A percentile compares a stretch with the other conserved stretches of the same genome.
These are phyloP conservation scores for Tetragonula clypearis DNA, from an alignment of 1,140 invertebrate species.

Conservation along the genomic window DNA sequence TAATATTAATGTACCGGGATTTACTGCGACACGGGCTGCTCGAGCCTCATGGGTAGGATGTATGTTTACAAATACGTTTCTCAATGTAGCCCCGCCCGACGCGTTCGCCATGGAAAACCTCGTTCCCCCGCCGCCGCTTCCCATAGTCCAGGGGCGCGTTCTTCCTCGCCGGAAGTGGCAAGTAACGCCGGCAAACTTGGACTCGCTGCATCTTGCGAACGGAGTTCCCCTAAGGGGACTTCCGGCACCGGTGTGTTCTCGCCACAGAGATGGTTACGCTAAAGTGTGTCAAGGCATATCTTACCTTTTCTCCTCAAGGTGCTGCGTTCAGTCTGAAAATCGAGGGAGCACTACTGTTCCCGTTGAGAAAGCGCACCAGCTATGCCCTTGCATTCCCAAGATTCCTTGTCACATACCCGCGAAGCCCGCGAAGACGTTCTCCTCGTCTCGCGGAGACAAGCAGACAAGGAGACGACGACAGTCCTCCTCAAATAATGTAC, in stretches of 20 bases:
- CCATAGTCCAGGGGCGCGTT: slow-evolving; percentile 27
- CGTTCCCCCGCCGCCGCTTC: not conserved
- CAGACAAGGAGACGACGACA: not conserved
- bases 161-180: slow-evolving; percentile 63
- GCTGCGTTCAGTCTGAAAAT: slow-evolving; percentile 13
- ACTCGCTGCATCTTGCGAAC: slow-evolving; percentile 53
- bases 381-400: slow-evolving; percentile 10
- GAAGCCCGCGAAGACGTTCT: not conserved
- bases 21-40: slow-evolving; percentile 70
- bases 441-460: too few species aligned
- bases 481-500: not conserved
- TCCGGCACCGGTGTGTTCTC: slow-evolving; percentile 46
- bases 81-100: slow-evolving; percentile 38
- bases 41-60: slow-evolving; percentile 60
- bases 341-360: not conserved
- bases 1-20: slow-evolving; percentile 76
- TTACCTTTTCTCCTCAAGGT: slow-evolving; percentile 38
- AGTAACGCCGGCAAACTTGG: slow-evolving; percentile 61
- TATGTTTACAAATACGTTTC: slow-evolving; percentile 73
- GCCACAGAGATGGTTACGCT: slow-evolving; percentile 52
- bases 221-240: slow-evolving; percentile 38
- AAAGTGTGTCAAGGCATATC: slow-evolving; percentile 51
- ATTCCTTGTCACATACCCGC: slow-evolving; percentile 6
- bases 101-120: not conserved
- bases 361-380: not conserved